Evolutionary conservation across 2,797 vertebrate genomes (phyloP), one percentile per base, ranked within the genome.

Genomic region (Darevskia nairensis): DNA sequence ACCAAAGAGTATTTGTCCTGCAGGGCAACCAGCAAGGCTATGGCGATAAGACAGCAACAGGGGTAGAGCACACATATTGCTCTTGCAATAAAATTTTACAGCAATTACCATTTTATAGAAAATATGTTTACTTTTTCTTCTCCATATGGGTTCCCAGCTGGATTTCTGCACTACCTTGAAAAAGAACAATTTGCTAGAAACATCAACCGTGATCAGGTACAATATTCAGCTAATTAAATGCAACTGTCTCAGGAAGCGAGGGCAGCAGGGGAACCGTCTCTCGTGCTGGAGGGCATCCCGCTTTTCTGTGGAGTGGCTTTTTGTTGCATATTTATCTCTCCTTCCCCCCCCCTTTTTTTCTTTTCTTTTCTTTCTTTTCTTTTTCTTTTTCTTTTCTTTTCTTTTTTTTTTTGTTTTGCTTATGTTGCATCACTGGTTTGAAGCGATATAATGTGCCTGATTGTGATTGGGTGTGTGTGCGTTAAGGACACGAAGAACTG

Each of bases 61-160:
- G 90, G 79, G 75, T 78, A 93, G 77, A 91, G 93, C 92, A 91
- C 88, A 89, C 68, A 74, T 66, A 85, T 55, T 68, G 83, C 61
- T 71, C 25, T 82, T 74, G 86, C 84, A 89, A 89, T 71, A 93
- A 89, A 8, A 86, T 92, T 92, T 82, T 89, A 85, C 91, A 92
- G 86, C 83, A 90, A 94, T 94, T 94, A 93, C 86, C 92, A 89
- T 90, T 93, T 93, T 91, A 92, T 85, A 66, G 93, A 91, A 92
- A 90, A 92, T 90, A 91, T 93, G 76, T 93, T 44, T 92, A 85
- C 76, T 89, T 89, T 80, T 77, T 90, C 94, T 88, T 87, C 71
- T 85, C 93, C 93, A 92, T 95, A 93, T 93, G 93, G 85, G 82
- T 91, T 94, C 76, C 91, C 94, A 95, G 93, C 91, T 96, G 93